These are phyloP conservation scores for Erannis defoliaria DNA, from an alignment of 2,888 invertebrate species.

Conservation along the genomic window DNA sequence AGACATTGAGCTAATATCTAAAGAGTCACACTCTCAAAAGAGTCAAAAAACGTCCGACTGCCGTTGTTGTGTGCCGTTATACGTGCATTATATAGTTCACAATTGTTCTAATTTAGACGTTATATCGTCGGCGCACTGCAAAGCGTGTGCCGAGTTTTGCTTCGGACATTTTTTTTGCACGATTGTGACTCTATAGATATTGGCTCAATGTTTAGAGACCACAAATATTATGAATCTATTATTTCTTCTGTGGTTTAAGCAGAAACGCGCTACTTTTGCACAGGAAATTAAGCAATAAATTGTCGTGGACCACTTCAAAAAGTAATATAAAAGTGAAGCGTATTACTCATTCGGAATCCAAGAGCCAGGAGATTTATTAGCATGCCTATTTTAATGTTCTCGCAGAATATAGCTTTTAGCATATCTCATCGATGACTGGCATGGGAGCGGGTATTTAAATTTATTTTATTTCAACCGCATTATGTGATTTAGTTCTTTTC, in stretches of 20 bases:
- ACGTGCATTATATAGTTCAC: too few species aligned
- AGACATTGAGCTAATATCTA: too few species aligned
- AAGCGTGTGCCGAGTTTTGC: too few species aligned
- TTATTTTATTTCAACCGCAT: conserved; percentile 22
- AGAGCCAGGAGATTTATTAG: conserved; percentile 41
- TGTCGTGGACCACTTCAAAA: conserved; percentile 14
- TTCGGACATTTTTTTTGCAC: too few species aligned
- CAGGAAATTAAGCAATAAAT: conserved; percentile 29
- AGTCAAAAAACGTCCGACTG: too few species aligned
- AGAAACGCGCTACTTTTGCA: not conserved
- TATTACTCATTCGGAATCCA: conserved; percentile 43
- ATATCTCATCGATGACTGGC: conserved; percentile 38
- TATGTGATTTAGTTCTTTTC: conserved; percentile 31
- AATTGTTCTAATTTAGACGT: too few species aligned
- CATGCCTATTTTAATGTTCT: conserved; percentile 39
- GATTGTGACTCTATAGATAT: too few species aligned
- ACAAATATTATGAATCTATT: not conserved
- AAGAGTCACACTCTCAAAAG: too few species aligned
- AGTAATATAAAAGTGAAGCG: conserved; percentile 24
- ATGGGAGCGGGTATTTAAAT: conserved; percentile 22
- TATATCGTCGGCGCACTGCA: too few species aligned
- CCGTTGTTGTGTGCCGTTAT: too few species aligned
- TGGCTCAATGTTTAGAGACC: not conserved
- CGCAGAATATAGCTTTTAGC: conserved; percentile 25
- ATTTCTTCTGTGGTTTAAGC: not conserved